Base-by-base conservation (phyloP, 2,113 vertebrate genomes). In the Tragelaphus imberbis region DNA sequence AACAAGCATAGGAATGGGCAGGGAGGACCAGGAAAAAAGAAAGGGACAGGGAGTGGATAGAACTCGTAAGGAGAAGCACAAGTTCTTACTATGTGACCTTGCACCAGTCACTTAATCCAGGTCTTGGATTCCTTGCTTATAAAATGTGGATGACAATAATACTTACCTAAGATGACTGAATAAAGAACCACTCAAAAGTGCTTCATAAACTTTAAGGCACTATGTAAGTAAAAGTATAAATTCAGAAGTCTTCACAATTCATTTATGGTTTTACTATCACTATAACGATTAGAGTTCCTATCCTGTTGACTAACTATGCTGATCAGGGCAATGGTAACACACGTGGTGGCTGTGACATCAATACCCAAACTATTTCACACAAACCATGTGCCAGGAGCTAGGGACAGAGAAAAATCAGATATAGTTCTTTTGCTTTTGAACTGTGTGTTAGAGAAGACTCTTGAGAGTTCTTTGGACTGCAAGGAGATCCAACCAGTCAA, bases 151-250 rank as follows among this genome's bases (percentile, higher is more conserved):
- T 82, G 88, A 82, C 30, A 84, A 84, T 49, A 68, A 49, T 21
- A 92, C 30, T 30, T 53, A 87, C 61, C 44, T 84, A 89, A 65
- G 33, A 86, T 33, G n/a, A 80, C 19, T 58, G 44, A 84, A 88
- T 15, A 10, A 96, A 95, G 55, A 95, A 85, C 58, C 21, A 85
- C 17, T 92, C 10, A 15, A 59, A 93, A 94, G 9, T 80, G 30
- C 36, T 40, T 71, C 56, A 49, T 53, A 89, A 96, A 90, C 84
- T 89, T 91, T 59, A 96, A 96, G 94, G 23, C 36, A 90, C 80
- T 6, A 55, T 49, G 9, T 47, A 88, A 82, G 47, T 28, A 49
- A 10, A 90, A 81, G 25, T 85, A 86, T 71, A 91, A 59, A 85
- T 95, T 65, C 28, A 56, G 7, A 79, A 28, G 30, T 61, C 53